A percentile compares a stretch with the other conserved stretches of the same genome.
Evolutionary conservation across 2,888 invertebrate species (phyloP).

Genomic region (Agonopterix heracliana): DNA sequence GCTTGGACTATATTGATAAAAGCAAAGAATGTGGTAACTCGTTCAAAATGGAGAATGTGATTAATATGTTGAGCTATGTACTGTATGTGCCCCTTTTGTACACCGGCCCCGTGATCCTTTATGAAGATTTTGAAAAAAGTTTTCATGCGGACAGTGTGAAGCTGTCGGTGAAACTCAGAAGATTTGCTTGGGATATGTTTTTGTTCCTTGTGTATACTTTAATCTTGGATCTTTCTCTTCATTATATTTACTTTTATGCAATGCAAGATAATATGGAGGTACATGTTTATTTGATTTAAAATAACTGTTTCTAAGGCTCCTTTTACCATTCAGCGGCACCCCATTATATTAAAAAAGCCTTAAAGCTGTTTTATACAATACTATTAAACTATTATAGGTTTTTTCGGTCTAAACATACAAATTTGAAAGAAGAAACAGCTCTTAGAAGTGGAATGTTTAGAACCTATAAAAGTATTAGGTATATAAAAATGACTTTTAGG

Average conservation of each 20-base stretch:
- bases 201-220: slow-evolving; percentile 81
- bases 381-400: no score
- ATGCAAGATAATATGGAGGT: slow-evolving; percentile 81
- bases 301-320: no score
- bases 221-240: slow-evolving; percentile 82
- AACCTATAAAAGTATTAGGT: no score
- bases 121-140: slow-evolving; percentile 79
- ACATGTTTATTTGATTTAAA: slow-evolving; percentile 15
- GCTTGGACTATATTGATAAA: slow-evolving; percentile 73
- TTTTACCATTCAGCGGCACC: no score
- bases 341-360: no score
- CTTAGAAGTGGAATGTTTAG: no score
- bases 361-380: no score
- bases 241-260: slow-evolving; percentile 89
- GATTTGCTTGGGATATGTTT: slow-evolving; percentile 60
- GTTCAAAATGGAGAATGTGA: slow-evolving; percentile 27
- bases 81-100: slow-evolving; percentile 90
- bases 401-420: no score
- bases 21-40: slow-evolving; percentile 25
- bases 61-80: slow-evolving; percentile 82
- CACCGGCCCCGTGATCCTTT: slow-evolving; percentile 89
- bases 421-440: no score
- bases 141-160: slow-evolving; percentile 35
- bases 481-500: no score
- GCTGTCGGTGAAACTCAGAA: slow-evolving; percentile 42